Evolutionary conservation across 1,140 invertebrate species (phyloP), one percentile per base, ranked within the genome.

Genomic region (Bemisia tabaci): DNA sequence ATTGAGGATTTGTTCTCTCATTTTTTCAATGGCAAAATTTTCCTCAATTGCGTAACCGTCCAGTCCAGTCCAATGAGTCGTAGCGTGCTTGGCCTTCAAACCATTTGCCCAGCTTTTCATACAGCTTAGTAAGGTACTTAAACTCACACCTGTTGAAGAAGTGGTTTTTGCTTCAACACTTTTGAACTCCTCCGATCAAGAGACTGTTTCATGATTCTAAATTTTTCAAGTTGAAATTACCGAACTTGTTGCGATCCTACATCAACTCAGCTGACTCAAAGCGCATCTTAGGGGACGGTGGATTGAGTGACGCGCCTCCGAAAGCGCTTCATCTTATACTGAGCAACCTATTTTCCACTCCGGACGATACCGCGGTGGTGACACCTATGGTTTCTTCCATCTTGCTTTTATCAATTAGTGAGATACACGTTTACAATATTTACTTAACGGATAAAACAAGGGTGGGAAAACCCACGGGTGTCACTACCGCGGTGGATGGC

Each of bases 241-340:
- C 91, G 27, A 88, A 92, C 73, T 81, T 96, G 62, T 85, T 96
- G 48, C 84, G 88, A 74, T 87, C 87, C 69, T 93, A 92, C 75
- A 83, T 90, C 67, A 90, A 94, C 74, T 85, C 87, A n/a, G n/a
- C n/a, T n/a, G n/a, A n/a, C n/a, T n/a, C n/a, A n/a, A n/a, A n/a
- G n/a, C n/a, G n/a, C n/a, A n/a, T n/a, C n/a, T n/a, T n/a, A 73
- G 85, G 87, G 73, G 89, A 90, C 77, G 88, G 87, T 72, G 90
- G 91, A 66, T 82, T 95, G 70, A 88, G 91, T 80, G 91, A 95
- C 78, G 88, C 89, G 70, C 88, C 88, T 67, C 88, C 91, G 70
- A 90, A 95, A 82, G 84, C 94, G 68, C 80, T 95, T 73, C 91
- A 95, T 79, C 82, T 91, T 64, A 86, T 95, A 69, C 80, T 92